Evolutionary conservation across 1,140 invertebrate genomes (phyloP), one percentile per base, ranked within the genome.

Genomic region (Drosophila takahashii): DNA sequence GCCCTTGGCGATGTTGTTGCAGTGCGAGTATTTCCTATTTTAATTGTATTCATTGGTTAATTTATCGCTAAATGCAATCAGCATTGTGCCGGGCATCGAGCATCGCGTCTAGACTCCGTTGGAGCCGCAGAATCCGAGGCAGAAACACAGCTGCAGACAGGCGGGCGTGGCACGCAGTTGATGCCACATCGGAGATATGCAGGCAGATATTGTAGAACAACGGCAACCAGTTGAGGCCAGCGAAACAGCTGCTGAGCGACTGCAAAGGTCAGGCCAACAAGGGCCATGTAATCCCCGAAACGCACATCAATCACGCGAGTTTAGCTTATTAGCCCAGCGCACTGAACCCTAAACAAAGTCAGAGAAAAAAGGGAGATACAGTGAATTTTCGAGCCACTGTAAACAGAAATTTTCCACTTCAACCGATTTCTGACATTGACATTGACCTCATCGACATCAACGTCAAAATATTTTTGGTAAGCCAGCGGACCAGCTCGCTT

Each of bases 1-100:
- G 79, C 75, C 79, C 79, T 81, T 78, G 76, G 66, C 64, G 32
- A 42, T 50, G 22, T 22, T 10, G 56, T 34, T 64, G 69, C 53
- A 50, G 39, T 54, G 41, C 74, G 47, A 41, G 65, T 70, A 70
- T 47, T 74, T 59, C 65, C 45, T 62, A 66, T 81, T 87, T 87
- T 86, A 87, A 86, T 86, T 86, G 84, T 86, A 86, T 86, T 86
- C 83, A 87, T 86, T 89, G 83, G 77, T 57, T 89, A 89, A 89
- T 90, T 89, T 89, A 89, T 89, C 84, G 84, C 59, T 71, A 67
- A 89, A 80, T 89, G 84, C 81, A 84, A 89, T 89, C 84, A 89
- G 84, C 85, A 89, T 89, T 89, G 85, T 89, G 70, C 74, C 42
- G 75, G 64, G 37, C 7, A 27, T 26, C 59, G 62, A 42, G 61